Conservation (phyloP, 2,797 vertebrate genomes). For the Amblyopsis hoosieri region DNA sequence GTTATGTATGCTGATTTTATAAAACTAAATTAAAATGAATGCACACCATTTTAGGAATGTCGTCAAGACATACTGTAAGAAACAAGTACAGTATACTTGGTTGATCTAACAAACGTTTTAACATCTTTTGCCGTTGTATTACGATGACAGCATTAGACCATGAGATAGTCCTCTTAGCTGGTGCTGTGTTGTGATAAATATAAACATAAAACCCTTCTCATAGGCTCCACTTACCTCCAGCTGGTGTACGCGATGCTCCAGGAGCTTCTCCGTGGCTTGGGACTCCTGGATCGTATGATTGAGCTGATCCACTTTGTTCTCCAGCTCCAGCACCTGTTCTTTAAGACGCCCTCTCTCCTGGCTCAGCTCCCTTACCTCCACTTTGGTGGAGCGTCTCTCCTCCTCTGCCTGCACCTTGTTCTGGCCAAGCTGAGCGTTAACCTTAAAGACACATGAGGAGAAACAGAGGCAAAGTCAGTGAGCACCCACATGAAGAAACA, state of each 20-base stretch:
- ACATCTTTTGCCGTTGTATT: no score
- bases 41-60: no score
- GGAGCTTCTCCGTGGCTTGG: conserved; percentile 72
- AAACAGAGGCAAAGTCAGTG: not conserved
- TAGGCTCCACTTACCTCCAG: conserved; percentile 74
- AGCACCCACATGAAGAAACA: not conserved
- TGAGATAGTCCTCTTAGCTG: no score
- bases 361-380: conserved; percentile 69
- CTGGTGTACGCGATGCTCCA: conserved; percentile 75
- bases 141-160: no score
- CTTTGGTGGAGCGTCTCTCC: conserved; percentile 61
- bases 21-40: no score
- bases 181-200: no score
- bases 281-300: conserved; percentile 73
- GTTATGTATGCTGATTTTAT: no score
- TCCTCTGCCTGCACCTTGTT: conserved; percentile 76
- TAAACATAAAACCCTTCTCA: not conserved
- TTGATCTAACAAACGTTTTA: no score
- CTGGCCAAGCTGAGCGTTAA: conserved; percentile 71
- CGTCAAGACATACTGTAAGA: no score
- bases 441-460: conserved; percentile 69
- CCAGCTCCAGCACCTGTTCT: conserved; percentile 73
- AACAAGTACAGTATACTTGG: no score
- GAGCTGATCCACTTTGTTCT: conserved; percentile 76
- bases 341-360: conserved; percentile 82